Evolutionary conservation across 2,113 vertebrate species (phyloP).

Genomic region (Rhinolophus sinicus): DNA sequence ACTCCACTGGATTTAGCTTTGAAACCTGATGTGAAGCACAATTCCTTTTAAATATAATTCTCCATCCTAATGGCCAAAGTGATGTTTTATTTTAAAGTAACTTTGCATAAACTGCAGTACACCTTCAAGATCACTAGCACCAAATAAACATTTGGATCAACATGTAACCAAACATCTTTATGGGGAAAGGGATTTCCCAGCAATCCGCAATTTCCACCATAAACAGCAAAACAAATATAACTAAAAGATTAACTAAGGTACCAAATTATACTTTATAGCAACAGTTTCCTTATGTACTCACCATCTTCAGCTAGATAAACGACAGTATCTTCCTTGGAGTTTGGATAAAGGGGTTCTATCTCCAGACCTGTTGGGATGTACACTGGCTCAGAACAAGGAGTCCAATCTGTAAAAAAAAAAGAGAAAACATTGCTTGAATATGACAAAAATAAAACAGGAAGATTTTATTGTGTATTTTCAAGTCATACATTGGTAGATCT

Average conservation of each 20-base stretch:
- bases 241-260: not conserved
- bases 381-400: slow-evolving; percentile 81
- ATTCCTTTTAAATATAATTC: slow-evolving; percentile 12
- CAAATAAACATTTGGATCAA: not conserved
- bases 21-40: not conserved
- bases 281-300: slow-evolving; percentile 65
- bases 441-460: slow-evolving; percentile 38
- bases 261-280: slow-evolving; percentile 47
- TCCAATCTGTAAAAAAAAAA: slow-evolving; percentile 79
- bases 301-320: slow-evolving; percentile 84
- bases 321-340: slow-evolving; percentile 74
- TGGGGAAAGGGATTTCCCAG: not conserved
- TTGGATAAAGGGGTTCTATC: slow-evolving; percentile 56
- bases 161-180: slow-evolving; percentile 4
- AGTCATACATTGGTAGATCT: not conserved
- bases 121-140: not conserved
- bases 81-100: slow-evolving; percentile 17
- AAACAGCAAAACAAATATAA: slow-evolving; percentile 36
- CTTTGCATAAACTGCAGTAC: not conserved
- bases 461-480: slow-evolving; percentile 1
- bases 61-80: not conserved
- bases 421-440: not conserved
- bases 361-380: slow-evolving; percentile 80
- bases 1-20: not conserved
- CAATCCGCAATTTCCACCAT: not conserved